These are phyloP conservation scores for Chloropsis cyanopogon DNA, from an alignment of 2,113 vertebrate species.

Conservation along the genomic window DNA sequence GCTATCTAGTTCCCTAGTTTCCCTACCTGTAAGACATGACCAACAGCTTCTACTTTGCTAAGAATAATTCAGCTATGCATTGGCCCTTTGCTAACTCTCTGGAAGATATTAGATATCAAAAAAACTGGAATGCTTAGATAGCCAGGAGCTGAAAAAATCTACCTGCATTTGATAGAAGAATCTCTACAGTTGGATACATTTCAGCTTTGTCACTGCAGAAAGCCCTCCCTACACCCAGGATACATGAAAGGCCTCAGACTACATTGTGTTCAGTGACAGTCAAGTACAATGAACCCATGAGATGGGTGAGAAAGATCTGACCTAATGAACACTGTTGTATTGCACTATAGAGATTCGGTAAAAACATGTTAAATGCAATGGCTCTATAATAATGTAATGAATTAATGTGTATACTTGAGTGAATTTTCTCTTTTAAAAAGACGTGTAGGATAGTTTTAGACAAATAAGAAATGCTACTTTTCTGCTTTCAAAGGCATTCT, in stretches of 20 bases:
- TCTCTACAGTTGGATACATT: neutral
- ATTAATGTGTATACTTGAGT: neutral
- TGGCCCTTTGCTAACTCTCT: neutral
- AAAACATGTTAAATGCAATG: neutral
- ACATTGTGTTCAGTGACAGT: neutral
- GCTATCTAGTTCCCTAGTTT: neutral
- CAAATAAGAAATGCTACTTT: neutral
- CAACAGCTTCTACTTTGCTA: neutral
- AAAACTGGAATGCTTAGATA: neutral
- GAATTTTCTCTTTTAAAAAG: neutral
- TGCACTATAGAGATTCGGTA: neutral
- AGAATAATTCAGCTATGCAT: neutral
- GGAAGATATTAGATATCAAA: neutral
- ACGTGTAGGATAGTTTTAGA: neutral
- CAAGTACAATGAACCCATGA: neutral
- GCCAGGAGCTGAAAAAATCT: neutral
- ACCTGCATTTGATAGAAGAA: neutral
- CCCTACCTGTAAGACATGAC: neutral
- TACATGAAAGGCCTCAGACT: neutral
- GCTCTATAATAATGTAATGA: neutral
- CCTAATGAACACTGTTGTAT: neutral
- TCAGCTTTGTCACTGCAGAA: neutral
- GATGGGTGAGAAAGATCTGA: neutral
- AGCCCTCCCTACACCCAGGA: neutral
- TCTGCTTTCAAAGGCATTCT: neutral